Base-by-base conservation (phyloP, 2,888 invertebrate species). In the Gortyna flavago region DNA sequence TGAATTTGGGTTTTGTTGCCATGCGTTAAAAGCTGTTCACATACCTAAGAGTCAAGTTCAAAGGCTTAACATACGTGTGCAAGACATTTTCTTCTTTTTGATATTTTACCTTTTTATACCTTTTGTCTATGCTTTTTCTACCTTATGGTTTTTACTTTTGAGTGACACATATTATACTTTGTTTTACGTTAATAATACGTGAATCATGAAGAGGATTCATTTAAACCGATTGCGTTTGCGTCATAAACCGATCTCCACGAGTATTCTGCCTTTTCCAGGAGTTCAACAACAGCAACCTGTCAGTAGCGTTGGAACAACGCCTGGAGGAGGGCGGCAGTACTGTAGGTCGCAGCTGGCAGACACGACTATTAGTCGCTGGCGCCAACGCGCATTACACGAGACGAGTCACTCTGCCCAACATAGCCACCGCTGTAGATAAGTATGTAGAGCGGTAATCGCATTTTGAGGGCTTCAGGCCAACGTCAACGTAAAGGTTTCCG, bases 301-400 rank as follows among this genome's bases (percentile, higher is more conserved):
- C 97, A 0, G 96, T 96, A 74, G 95, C 96, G 5, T 89, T 97
- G 67, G 96, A 96, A 81, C 96, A 96, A 89, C 92, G 92, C 1
- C 67, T 95, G 75, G 94, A 95, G 84, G 94, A 93, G 83, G 62
- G 89, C 84, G 88, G 71, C 95, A 97, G 98, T 98, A 87, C 79
- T 64, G 88, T 77, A 74, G 92, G 95, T 59, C 95, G 97, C 72
- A 97, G 97, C 71, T 98, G 98, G 98, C 98, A 98, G 93, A 98
- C 98, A 89, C 97, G 98, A 77, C 97, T 99, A 86, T 97, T 99
- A 65, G 98, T 99, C 80, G 98, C 99, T 72, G 97, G 99, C 81
- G 98, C 99, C 87, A 99, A 99, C 94, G 99, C 99, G 92, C 98
- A 98, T 81, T 99, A 98, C 93, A 98, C 99, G 11, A 97, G 98